Conservation (phyloP, 1,140 invertebrate species). For the Theocolax elegans region DNA sequence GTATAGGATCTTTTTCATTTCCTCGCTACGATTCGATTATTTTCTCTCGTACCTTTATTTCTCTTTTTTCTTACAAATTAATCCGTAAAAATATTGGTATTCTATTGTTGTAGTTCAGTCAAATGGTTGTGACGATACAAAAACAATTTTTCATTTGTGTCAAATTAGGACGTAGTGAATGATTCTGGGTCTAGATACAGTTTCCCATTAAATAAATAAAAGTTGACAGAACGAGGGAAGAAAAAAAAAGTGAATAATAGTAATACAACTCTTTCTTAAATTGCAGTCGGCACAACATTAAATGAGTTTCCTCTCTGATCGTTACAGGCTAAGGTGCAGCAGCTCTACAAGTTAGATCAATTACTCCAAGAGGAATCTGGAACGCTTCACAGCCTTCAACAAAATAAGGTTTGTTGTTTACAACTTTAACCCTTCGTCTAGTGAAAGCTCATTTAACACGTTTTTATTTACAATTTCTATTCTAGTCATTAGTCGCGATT, state of each 20-base stretch:
- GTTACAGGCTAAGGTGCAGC: constrained; percentile 78
- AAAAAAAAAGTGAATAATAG: not conserved
- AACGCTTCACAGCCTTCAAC: constrained; percentile 83
- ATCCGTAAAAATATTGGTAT: no score
- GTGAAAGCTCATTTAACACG: no score
- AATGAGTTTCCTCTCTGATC: constrained; percentile 17
- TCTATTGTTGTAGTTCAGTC: no score
- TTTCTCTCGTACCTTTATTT: not conserved
- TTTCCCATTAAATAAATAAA: not conserved
- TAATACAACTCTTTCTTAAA: not conserved
- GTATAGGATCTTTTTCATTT: no score
- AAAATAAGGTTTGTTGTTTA: constrained; percentile 76
- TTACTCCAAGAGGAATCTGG: constrained; percentile 88
- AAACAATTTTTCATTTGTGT: no score
- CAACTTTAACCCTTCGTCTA: no score
- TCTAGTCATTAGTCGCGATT: no score
- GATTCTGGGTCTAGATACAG: no score
- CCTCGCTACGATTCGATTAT: no score
- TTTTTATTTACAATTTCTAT: no score
- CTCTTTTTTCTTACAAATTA: not conserved
- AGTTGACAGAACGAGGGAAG: not conserved
- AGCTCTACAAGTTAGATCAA: constrained; percentile 86
- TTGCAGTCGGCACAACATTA: not conserved
- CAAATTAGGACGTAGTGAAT: no score
- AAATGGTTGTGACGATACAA: no score